These are phyloP conservation scores for Ptilonorhynchus violaceus DNA, from an alignment of 2,113 vertebrate genomes.

Conservation along the genomic window DNA sequence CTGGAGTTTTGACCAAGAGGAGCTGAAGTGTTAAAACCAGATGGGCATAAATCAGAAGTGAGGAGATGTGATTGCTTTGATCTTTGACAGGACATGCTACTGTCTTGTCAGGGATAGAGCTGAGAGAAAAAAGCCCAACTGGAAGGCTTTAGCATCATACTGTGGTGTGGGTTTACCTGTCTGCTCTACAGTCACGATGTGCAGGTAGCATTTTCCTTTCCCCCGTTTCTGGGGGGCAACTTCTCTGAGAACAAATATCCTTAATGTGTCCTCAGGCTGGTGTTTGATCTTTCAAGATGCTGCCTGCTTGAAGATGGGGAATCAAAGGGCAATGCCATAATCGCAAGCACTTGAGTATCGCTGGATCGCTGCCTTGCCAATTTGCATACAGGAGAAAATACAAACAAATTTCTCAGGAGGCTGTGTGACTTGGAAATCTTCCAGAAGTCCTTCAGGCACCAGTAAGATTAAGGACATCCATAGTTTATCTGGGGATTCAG, in stretches of 20 bases:
- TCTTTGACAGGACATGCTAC: background rate
- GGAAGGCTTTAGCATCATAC: background rate
- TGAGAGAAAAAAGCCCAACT: background rate
- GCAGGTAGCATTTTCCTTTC: background rate
- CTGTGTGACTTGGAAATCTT: background rate
- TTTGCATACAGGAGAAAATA: background rate
- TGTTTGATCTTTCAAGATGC: background rate
- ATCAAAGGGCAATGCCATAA: background rate
- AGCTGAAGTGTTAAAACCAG: background rate
- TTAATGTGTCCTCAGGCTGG: background rate
- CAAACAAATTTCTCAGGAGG: background rate
- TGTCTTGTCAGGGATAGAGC: background rate
- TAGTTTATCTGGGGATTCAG: background rate
- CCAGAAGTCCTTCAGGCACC: conserved; percentile 8
- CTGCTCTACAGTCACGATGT: background rate
- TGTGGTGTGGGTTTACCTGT: background rate
- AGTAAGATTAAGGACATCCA: background rate
- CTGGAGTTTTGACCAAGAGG: background rate
- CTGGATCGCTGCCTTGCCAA: background rate
- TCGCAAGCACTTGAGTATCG: background rate
- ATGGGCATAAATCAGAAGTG: background rate
- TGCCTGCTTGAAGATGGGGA: background rate
- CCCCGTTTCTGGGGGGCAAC: background rate
- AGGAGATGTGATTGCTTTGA: background rate
- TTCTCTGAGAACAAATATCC: background rate